These are phyloP conservation scores for Amblyopsis hoosieri DNA, from an alignment of 2,797 vertebrate genomes.

Conservation along the genomic window DNA sequence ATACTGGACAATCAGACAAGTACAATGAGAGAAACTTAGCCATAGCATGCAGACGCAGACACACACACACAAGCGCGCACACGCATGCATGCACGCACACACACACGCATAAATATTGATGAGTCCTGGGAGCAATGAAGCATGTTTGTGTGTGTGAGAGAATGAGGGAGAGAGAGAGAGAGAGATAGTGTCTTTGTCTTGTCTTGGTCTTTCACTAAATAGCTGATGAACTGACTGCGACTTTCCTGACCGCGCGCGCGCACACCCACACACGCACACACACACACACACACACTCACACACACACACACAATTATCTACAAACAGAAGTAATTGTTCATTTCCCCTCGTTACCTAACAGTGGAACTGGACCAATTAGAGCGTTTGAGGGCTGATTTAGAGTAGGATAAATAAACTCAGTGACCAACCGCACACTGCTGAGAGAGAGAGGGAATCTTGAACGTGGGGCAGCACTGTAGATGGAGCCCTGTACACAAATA, in stretches of 20 bases:
- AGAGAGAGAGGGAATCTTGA: slow-evolving; percentile 13
- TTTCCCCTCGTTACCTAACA: slow-evolving; percentile 83
- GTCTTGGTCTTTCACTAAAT: slow-evolving; percentile 29
- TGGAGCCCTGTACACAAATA: slow-evolving; percentile 44
- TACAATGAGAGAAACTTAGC: slow-evolving; percentile 12
- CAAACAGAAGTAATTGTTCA: slow-evolving; percentile 82
- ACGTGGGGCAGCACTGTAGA: slow-evolving; percentile 42
- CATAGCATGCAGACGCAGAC: not conserved
- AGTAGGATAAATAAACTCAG: slow-evolving; percentile 84
- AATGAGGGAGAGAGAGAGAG: not conserved
- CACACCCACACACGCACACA: slow-evolving; percentile 13
- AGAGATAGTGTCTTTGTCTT: slow-evolving; percentile 20
- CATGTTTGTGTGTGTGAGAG: not conserved
- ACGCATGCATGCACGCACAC: not conserved
- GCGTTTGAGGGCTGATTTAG: slow-evolving; percentile 82
- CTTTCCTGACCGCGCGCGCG: slow-evolving; percentile 23
- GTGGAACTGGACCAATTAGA: slow-evolving; percentile 84
- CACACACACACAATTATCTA: slow-evolving; percentile 43
- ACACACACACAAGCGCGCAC: slow-evolving; percentile 1
- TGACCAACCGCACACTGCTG: slow-evolving; percentile 66
- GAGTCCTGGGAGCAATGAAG: not conserved
- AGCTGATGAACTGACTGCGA: slow-evolving; percentile 41
- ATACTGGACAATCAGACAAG: slow-evolving; percentile 12
- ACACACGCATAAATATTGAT: not conserved
- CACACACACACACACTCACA: slow-evolving; percentile 6